A percentile compares a stretch with the other conserved stretches of the same genome.
These are phyloP conservation scores for Leptinotarsa juncta DNA, from an alignment of 2,888 invertebrate genomes.

Conservation along the genomic window DNA sequence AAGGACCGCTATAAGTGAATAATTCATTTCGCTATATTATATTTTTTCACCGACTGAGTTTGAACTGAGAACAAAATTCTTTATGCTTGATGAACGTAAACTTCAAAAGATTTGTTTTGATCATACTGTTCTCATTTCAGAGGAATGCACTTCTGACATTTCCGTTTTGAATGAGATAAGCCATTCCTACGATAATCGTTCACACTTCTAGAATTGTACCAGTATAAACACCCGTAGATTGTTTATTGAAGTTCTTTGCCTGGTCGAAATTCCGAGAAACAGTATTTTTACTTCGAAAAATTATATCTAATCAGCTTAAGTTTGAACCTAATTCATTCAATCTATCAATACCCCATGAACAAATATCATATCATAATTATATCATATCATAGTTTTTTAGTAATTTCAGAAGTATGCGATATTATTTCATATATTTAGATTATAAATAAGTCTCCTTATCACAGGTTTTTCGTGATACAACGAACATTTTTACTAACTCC, in stretches of 20 bases:
- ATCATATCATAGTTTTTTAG: too few relatives aligned
- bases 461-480: too few relatives aligned
- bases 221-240: not conserved
- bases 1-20: too few relatives aligned
- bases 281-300: not conserved
- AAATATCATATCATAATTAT: too few relatives aligned
- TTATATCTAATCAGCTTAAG: not conserved
- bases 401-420: too few relatives aligned
- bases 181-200: slow-evolving; percentile 16
- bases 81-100: not conserved
- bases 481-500: too few relatives aligned
- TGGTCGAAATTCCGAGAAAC: not conserved
- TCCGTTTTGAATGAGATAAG: slow-evolving; percentile 13
- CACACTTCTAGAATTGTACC: slow-evolving; percentile 3
- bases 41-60: too few relatives aligned
- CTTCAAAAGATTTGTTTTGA: not conserved
- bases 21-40: too few relatives aligned
- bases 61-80: too few relatives aligned
- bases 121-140: slow-evolving; percentile 2
- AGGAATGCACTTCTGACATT: slow-evolving; percentile 7
- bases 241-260: slow-evolving; percentile 5
- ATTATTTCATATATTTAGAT: too few relatives aligned
- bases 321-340: not conserved
- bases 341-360: too few relatives aligned
- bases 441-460: too few relatives aligned